Conservation (phyloP, 2,888 invertebrate genomes). For the Cactoblastis cactorum region DNA sequence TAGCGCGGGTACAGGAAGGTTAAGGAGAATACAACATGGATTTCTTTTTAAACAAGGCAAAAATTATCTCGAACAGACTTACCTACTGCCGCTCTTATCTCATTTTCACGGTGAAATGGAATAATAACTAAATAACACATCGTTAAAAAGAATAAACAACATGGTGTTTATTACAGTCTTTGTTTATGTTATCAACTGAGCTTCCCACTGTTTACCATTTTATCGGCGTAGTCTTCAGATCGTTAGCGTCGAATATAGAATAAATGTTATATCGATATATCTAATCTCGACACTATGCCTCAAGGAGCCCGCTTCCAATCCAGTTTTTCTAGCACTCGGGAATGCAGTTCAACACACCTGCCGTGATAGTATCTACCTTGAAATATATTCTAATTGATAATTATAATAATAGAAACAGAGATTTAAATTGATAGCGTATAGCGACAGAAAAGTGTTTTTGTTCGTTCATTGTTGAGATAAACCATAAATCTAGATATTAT, state of each 20-base stretch:
- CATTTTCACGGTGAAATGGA: background rate
- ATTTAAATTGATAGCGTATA: conserved; percentile 1
- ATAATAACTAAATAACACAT: background rate
- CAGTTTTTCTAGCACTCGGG: conserved; percentile 70
- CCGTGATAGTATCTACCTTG: conserved; percentile 34
- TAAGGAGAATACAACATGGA: too few species aligned
- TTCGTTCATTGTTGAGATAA: background rate
- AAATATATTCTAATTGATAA: conserved; percentile 46
- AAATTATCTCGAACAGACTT: too few species aligned
- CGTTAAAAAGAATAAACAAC: background rate
- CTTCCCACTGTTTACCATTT: conserved; percentile 13
- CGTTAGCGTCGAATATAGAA: conserved; percentile 40
- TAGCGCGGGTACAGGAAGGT: too few species aligned
- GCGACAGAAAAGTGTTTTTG: background rate
- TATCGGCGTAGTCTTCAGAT: conserved; percentile 38
- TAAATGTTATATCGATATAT: conserved; percentile 52
- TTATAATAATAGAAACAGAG: conserved; percentile 20
- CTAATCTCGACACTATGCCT: conserved; percentile 48
- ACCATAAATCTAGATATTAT: background rate
- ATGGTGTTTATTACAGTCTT: background rate
- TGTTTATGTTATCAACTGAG: conserved; percentile 9
- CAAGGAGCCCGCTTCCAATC: conserved; percentile 50
- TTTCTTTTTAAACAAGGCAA: too few species aligned
- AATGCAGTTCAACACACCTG: conserved; percentile 73
- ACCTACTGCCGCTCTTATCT: too few species aligned